These are phyloP conservation scores for Triops cancriformis DNA, from an alignment of 1,140 invertebrate genomes.

Conservation along the genomic window DNA sequence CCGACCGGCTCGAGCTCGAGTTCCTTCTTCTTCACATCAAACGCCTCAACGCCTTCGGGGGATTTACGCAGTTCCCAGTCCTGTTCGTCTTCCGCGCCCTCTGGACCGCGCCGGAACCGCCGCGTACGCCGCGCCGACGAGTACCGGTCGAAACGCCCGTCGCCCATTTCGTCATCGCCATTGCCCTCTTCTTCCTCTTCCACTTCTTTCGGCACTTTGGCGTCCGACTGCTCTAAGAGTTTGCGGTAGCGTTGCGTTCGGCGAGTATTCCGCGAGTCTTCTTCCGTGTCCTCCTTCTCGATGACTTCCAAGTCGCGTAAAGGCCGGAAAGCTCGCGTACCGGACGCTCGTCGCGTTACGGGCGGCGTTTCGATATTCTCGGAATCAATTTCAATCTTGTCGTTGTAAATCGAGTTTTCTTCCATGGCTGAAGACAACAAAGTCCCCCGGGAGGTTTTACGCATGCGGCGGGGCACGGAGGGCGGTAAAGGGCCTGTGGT, in stretches of 20 bases:
- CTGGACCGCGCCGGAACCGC: conserved; percentile 64
- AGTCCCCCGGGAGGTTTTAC: conserved; percentile 31
- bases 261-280: conserved; percentile 22
- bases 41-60: conserved; percentile 28
- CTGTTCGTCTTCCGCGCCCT: conserved; percentile 35
- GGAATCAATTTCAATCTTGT: conserved; percentile 75
- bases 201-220: conserved; percentile 7
- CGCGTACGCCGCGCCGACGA: conserved; percentile 69
- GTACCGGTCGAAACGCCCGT: conserved; percentile 73
- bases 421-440: conserved; percentile 31
- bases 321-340: conserved; percentile 34
- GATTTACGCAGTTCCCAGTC: conserved; percentile 26
- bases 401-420: conserved; percentile 44
- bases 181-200: conserved; percentile 14
- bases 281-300: conserved; percentile 24
- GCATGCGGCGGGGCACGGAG: conserved; percentile 36
- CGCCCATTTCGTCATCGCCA: conserved; percentile 40
- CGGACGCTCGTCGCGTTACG: conserved; percentile 59
- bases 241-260: conserved; percentile 26
- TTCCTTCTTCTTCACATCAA: conserved; percentile 21
- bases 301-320: conserved; percentile 24
- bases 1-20: conserved; percentile 27
- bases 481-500: conserved; percentile 34
- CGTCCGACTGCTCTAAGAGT: conserved; percentile 19
- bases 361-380: conserved; percentile 86